These are phyloP conservation scores for Sinocyclocheilus rhinocerous DNA, from an alignment of 2,113 vertebrate genomes.

Conservation along the genomic window DNA sequence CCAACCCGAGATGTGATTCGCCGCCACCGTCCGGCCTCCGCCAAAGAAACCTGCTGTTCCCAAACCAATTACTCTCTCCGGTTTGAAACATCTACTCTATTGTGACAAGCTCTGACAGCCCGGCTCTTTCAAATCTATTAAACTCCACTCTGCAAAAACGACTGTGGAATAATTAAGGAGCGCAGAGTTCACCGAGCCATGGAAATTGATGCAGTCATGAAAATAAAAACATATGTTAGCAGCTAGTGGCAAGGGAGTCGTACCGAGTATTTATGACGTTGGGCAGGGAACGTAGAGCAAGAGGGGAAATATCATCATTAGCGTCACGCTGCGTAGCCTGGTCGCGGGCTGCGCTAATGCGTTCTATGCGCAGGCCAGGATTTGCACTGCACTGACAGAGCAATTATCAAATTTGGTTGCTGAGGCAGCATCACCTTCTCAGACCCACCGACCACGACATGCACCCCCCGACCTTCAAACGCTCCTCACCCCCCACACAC, in stretches of 20 bases:
- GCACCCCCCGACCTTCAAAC: conserved; percentile 62
- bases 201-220: conserved; percentile 67
- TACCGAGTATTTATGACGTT: conserved; percentile 67
- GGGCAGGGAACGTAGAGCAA: conserved; percentile 56
- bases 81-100: conserved; percentile 57
- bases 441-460: conserved; percentile 50
- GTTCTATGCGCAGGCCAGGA: conserved; percentile 62
- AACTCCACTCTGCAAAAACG: conserved; percentile 58
- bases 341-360: conserved; percentile 63
- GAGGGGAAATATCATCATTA: conserved; percentile 70
- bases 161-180: conserved; percentile 66
- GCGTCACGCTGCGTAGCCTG: conserved; percentile 62
- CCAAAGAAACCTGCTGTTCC: conserved; percentile 49
- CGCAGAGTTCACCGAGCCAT: conserved; percentile 64
- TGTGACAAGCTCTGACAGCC: conserved; percentile 69
- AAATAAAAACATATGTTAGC: conserved; percentile 73
- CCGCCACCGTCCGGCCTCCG: conserved; percentile 50
- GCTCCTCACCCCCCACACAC: conserved; percentile 41
- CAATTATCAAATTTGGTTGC: conserved; percentile 64
- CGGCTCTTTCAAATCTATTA: conserved; percentile 61
- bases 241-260: conserved; percentile 63
- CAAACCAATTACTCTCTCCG: conserved; percentile 46
- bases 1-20: conserved; percentile 58
- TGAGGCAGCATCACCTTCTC: conserved; percentile 35
- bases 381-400: conserved; percentile 69